phyloP scores from a whole-genome alignment of 2,888 invertebrate species.

The Lucinisca nassula region DNA sequence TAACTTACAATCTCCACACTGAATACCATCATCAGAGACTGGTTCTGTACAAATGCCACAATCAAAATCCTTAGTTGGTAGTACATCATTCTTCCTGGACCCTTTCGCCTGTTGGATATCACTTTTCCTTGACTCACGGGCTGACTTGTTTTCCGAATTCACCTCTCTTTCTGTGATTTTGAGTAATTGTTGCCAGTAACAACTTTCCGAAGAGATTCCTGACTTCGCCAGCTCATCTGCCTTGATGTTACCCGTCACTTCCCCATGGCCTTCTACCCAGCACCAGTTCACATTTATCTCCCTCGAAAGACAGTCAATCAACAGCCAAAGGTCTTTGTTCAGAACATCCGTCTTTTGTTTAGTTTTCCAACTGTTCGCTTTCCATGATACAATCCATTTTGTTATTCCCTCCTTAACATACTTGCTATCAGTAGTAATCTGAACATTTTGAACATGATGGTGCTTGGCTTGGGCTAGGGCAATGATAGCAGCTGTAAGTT shows the following conservation, averaged over 20 bases:
- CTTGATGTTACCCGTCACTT: neutral
- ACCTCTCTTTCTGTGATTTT: neutral
- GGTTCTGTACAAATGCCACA: neutral
- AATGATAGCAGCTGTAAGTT: neutral
- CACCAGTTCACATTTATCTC: neutral
- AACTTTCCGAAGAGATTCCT: neutral
- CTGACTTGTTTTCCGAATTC: neutral
- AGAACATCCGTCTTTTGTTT: neutral
- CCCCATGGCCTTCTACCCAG: neutral
- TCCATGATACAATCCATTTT: neutral
- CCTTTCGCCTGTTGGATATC: neutral
- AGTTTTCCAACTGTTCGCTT: neutral
- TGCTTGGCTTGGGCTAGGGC: neutral
- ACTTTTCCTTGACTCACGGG: neutral
- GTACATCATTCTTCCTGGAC: neutral
- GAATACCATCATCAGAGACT: neutral
- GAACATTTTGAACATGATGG: neutral
- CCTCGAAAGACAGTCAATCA: neutral
- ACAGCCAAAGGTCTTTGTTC: neutral
- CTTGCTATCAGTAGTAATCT: neutral
- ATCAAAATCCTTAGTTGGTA: neutral
- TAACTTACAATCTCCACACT: neutral
- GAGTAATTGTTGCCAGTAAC: neutral
- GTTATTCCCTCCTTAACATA: neutral
- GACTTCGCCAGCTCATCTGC: neutral